Base-by-base conservation (phyloP, 2,888 invertebrate genomes). In the Monochamus alternatus region DNA sequence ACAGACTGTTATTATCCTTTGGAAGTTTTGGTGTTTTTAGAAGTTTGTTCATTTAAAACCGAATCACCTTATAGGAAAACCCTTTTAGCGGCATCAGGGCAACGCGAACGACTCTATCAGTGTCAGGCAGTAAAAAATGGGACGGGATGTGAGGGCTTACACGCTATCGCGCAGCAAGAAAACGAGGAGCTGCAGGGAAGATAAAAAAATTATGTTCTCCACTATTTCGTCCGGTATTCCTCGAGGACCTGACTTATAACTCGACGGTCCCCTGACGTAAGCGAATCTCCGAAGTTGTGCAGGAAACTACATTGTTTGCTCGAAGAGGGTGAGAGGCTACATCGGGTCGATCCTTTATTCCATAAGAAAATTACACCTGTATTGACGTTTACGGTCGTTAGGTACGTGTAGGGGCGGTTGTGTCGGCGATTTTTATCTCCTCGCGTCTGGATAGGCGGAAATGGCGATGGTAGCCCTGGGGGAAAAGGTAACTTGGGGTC, bases 351-450 rank as follows among this genome's bases (percentile, higher is more conserved):
- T 55, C 55, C n/a, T 55, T 14, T n/a, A 12, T 55, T n/a, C 7
- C 7, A 7, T 7, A 22, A 14, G 14, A 14, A 14, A 55, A 14
- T 55, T 55, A 55, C 55, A 14, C 55, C 55, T 22, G 55, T 55
- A 55, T 55, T 55, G 55, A 55, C 55, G n/a, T 55, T 55, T 55
- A 55, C 55, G n/a, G 55, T 55, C n/a, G 55, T 14, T 22, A 22
- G 10, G 14, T 55, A 55, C 38, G 38, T 55, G 7, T n/a, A 55
- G 55, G 22, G n/a, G 55, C 14, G 14, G n/a, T 14, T 5, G 2
- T 14, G 12, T 14, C 22, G n/a, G 10, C 55, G 22, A 22, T 22
- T n/a, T 55, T 55, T 55, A 14, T 22, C 5, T n/a, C 55, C 55
- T 55, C 14, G 7, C 14, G 5, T 14, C 22, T 55, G 55, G n/a